Evolutionary conservation across 2,113 vertebrate species (phyloP).

Genomic region (Psammodynastes pulverulentus): DNA sequence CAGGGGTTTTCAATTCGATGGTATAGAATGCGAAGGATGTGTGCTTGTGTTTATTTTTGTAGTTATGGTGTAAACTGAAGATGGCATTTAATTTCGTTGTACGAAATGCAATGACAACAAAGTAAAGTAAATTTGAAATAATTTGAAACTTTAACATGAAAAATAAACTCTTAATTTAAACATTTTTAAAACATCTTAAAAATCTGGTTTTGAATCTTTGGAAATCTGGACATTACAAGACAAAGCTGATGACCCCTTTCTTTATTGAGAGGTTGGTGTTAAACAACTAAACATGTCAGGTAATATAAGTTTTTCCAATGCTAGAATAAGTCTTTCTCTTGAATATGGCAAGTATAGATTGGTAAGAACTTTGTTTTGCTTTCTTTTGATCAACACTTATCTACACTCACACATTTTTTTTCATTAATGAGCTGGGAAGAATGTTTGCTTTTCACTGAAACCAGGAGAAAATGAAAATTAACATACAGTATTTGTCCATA

Average conservation of each 20-base stretch:
- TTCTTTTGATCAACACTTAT: background rate
- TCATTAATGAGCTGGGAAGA: background rate
- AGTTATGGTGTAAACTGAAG: too few species aligned
- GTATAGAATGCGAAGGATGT: too few species aligned
- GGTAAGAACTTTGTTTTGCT: background rate
- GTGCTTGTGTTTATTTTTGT: too few species aligned
- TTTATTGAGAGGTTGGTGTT: background rate
- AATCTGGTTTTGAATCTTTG: background rate
- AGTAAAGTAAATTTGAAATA: background rate
- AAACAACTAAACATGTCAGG: background rate
- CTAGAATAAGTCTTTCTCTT: background rate
- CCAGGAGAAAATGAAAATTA: background rate
- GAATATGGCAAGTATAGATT: background rate
- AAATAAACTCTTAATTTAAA: background rate
- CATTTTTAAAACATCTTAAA: background rate
- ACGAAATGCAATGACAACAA: too few species aligned
- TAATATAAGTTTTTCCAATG: background rate
- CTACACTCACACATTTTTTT: background rate
- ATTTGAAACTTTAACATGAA: background rate
- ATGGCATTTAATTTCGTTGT: too few species aligned
- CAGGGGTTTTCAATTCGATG: too few species aligned
- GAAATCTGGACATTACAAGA: background rate
- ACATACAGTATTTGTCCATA: background rate
- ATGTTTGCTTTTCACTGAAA: background rate
- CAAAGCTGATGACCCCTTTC: background rate